Conservation (phyloP, 2,113 vertebrate genomes). For the Urocolius indicus region DNA sequence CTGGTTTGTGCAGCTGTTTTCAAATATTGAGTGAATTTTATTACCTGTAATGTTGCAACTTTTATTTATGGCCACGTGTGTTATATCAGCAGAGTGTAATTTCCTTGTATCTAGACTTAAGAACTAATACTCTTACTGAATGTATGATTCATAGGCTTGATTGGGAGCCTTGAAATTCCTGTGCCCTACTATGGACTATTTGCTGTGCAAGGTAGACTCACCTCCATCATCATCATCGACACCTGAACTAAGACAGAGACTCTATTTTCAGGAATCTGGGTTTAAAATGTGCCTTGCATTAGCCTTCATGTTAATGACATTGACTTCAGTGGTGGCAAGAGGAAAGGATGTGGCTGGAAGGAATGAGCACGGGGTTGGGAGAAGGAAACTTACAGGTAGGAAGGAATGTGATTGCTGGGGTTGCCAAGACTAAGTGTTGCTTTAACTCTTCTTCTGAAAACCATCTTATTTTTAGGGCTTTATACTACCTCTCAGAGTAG, state of each 20-base stretch:
- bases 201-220: not conserved
- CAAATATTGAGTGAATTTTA: not conserved
- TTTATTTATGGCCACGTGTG: not conserved
- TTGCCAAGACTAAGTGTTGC: not conserved
- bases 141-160: not conserved
- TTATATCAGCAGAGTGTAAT: not conserved
- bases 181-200: not conserved
- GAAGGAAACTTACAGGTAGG: not conserved
- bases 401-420: not conserved
- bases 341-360: not conserved
- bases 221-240: not conserved
- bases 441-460: not conserved
- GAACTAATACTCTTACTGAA: not conserved
- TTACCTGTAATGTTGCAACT: not conserved
- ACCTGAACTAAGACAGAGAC: not conserved
- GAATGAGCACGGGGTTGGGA: not conserved
- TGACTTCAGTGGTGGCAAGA: not conserved
- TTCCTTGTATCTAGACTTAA: not conserved
- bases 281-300: not conserved
- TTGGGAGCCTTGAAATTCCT: not conserved
- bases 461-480: not conserved
- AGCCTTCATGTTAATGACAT: not conserved
- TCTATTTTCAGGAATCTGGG: not conserved
- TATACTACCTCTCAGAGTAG: not conserved
- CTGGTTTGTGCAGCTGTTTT: conserved; percentile 32